Percentiles rank a stretch among this genome's conserved stretches.
These are phyloP conservation scores for Chionoecetes opilio DNA, from an alignment of 1,140 invertebrate genomes.

Conservation along the genomic window DNA sequence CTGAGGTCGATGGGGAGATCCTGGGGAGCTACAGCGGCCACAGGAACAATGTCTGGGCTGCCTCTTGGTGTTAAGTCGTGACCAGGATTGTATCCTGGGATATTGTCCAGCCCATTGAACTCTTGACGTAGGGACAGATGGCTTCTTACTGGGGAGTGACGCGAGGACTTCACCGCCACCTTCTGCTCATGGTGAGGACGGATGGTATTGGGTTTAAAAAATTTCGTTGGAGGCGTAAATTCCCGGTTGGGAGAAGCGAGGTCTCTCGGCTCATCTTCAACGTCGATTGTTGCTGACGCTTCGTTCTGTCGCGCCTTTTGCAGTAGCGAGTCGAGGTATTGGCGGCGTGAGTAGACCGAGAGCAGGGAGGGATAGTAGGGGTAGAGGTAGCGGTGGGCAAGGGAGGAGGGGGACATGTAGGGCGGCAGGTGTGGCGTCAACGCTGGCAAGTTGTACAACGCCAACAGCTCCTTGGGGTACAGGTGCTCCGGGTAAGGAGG, in stretches of 20 bases:
- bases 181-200: slow-evolving; percentile 56
- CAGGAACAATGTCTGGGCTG: slow-evolving; percentile 60
- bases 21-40: slow-evolving; percentile 68
- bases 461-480: slow-evolving; percentile 69
- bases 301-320: slow-evolving; percentile 83
- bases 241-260: slow-evolving; percentile 51
- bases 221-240: slow-evolving; percentile 63
- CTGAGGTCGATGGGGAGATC: slow-evolving; percentile 76
- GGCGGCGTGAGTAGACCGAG: slow-evolving; percentile 87
- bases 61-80: slow-evolving; percentile 65
- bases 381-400: slow-evolving; percentile 78
- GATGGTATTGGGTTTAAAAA: slow-evolving; percentile 56
- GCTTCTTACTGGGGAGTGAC: slow-evolving; percentile 29
- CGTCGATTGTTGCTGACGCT: not conserved
- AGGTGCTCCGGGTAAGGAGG: slow-evolving; percentile 72
- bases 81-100: slow-evolving; percentile 59
- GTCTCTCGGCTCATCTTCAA: slow-evolving; percentile 57
- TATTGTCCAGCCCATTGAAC: not conserved
- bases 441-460: slow-evolving; percentile 63
- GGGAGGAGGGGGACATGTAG: slow-evolving; percentile 63
- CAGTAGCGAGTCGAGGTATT: slow-evolving; percentile 89
- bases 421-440: slow-evolving; percentile 66
- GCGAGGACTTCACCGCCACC: slow-evolving; percentile 14
- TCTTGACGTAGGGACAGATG: slow-evolving; percentile 49
- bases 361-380: slow-evolving; percentile 78